Evolutionary conservation across 2,797 vertebrate genomes (phyloP).

Genomic region (Girardinus metallicus): DNA sequence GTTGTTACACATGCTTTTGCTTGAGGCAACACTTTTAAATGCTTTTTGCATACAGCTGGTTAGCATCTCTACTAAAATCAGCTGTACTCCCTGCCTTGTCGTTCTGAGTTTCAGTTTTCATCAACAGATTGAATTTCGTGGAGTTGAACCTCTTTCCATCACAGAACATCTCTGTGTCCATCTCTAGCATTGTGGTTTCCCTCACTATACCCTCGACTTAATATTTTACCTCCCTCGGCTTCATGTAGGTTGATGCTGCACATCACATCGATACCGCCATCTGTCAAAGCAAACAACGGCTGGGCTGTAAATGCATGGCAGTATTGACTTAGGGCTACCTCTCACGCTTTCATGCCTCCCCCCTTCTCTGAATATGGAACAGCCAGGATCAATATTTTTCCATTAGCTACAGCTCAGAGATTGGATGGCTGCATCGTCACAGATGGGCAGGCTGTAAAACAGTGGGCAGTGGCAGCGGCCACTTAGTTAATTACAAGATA

Average conservation of each 20-base stretch:
- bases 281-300: slow-evolving; percentile 50
- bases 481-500: slow-evolving; percentile 80
- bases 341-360: slow-evolving; percentile 22
- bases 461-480: slow-evolving; percentile 57
- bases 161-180: background rate
- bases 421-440: slow-evolving; percentile 64
- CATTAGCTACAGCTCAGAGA: slow-evolving; percentile 75
- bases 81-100: background rate
- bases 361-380: slow-evolving; percentile 70
- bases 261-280: slow-evolving; percentile 52
- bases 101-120: background rate
- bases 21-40: background rate
- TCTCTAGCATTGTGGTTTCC: background rate
- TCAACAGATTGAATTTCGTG: background rate
- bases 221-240: slow-evolving; percentile 4
- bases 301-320: slow-evolving; percentile 38
- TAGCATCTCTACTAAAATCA: background rate
- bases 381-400: slow-evolving; percentile 79
- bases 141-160: background rate
- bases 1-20: background rate
- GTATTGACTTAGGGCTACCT: slow-evolving; percentile 53
- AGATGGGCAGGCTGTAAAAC: slow-evolving; percentile 60
- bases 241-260: slow-evolving; percentile 24
- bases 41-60: background rate
- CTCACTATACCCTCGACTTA: background rate